Conservation (phyloP, 1,140 invertebrate genomes). For the Drosophila pallidifrons region DNA sequence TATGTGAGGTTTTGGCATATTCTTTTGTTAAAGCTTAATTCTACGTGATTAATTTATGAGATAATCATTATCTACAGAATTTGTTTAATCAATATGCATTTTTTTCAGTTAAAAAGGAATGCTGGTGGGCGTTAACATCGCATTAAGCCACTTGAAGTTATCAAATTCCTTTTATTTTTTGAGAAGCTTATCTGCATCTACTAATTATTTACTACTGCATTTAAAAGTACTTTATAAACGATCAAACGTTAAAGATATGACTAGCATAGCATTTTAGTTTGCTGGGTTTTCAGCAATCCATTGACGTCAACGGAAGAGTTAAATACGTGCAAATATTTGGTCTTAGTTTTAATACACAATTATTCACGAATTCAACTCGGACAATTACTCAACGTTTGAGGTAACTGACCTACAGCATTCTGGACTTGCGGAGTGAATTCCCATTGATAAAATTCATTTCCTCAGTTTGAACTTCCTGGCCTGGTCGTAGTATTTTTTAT, state of each 20-base stretch:
- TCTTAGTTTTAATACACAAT: constrained; percentile 1
- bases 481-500: constrained; percentile 25
- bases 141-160: not conserved
- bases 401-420: constrained; percentile 59
- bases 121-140: not conserved
- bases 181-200: not conserved
- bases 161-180: not conserved
- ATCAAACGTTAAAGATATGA: not conserved
- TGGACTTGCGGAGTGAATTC: constrained; percentile 51
- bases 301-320: constrained; percentile 44
- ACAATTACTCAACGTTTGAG: constrained; percentile 5
- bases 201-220: constrained; percentile 1
- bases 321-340: constrained; percentile 28
- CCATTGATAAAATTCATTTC: constrained; percentile 69
- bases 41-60: no score
- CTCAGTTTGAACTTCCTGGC: constrained; percentile 51
- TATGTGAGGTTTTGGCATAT: no score
- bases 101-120: not conserved
- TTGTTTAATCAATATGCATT: not conserved
- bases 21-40: no score
- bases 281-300: not conserved
- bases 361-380: constrained; percentile 15
- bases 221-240: constrained; percentile 9
- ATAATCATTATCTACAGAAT: not conserved
- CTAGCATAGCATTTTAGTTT: not conserved